Evolutionary conservation across 2,888 invertebrate species (phyloP).

Genomic region (Pelosia muscerda): DNA sequence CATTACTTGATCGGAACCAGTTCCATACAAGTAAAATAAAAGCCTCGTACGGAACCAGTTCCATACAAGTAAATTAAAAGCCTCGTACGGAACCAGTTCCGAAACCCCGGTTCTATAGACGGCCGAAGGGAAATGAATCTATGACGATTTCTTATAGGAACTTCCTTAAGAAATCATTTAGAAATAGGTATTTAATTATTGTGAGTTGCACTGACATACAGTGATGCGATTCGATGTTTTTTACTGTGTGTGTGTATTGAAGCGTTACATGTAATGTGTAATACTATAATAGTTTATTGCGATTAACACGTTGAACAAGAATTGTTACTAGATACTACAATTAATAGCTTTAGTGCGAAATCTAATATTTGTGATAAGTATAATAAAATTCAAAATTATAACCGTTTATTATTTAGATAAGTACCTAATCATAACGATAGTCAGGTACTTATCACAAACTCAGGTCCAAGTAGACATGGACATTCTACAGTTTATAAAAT

Average conservation of each 20-base stretch:
- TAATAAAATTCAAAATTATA: slow-evolving; percentile 27
- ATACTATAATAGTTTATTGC: slow-evolving; percentile 11
- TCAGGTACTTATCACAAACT: background rate
- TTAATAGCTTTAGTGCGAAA: slow-evolving; percentile 34
- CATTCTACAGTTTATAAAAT: no score
- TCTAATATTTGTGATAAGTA: slow-evolving; percentile 41
- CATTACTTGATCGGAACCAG: no score
- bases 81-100: no score
- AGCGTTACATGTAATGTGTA: slow-evolving; percentile 10
- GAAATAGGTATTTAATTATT: background rate
- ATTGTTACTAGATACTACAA: background rate
- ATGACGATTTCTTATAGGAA: background rate
- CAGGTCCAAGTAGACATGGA: background rate
- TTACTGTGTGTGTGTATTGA: background rate
- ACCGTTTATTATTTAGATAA: background rate
- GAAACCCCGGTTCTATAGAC: no score
- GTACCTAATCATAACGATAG: background rate
- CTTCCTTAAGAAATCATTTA: background rate
- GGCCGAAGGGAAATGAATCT: background rate
- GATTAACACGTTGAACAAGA: slow-evolving; percentile 26
- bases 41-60: no score
- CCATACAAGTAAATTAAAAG: no score
- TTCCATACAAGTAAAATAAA: no score
- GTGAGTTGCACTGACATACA: background rate
- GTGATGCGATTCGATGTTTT: background rate